Evolutionary conservation across 1,140 invertebrate species (phyloP).

Genomic region (Choristoneura fumiferana): DNA sequence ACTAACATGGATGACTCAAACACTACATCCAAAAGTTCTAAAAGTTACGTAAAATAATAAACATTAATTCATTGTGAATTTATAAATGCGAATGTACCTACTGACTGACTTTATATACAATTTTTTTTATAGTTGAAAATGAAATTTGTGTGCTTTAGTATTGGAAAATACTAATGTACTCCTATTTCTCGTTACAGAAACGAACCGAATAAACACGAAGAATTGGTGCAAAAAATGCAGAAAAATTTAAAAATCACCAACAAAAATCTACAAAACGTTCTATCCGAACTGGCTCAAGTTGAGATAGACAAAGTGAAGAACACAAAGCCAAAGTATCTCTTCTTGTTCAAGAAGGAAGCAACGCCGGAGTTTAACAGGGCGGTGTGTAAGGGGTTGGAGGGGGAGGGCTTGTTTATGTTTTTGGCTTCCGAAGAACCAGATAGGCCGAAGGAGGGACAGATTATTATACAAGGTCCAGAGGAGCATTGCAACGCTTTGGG

Average conservation of each 20-base stretch:
- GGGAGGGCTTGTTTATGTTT: constrained; percentile 80
- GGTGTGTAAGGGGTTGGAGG: constrained; percentile 81
- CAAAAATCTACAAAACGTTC: constrained; percentile 81
- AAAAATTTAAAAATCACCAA: constrained; percentile 82
- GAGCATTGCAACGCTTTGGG: constrained; percentile 57
- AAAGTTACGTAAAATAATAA: no score
- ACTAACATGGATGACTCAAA: no score
- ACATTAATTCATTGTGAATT: no score
- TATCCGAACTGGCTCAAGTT: constrained; percentile 83
- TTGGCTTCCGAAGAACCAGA: constrained; percentile 85
- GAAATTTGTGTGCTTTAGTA: no score
- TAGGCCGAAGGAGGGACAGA: constrained; percentile 81
- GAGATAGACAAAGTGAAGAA: constrained; percentile 82
- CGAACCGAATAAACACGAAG: constrained; percentile 82
- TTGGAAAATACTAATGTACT: no score
- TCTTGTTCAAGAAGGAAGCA: constrained; percentile 84
- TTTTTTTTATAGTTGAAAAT: no score
- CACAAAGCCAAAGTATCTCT: constrained; percentile 74
- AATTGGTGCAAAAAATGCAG: constrained; percentile 85
- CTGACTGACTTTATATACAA: no score
- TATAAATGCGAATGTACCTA: no score
- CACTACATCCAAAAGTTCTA: no score
- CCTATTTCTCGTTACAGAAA: constrained; percentile 76
- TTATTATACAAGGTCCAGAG: constrained; percentile 81
- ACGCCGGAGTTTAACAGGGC: constrained; percentile 86